phyloP scores from a whole-genome alignment of 2,113 vertebrate species.

The Amia ocellicauda region DNA sequence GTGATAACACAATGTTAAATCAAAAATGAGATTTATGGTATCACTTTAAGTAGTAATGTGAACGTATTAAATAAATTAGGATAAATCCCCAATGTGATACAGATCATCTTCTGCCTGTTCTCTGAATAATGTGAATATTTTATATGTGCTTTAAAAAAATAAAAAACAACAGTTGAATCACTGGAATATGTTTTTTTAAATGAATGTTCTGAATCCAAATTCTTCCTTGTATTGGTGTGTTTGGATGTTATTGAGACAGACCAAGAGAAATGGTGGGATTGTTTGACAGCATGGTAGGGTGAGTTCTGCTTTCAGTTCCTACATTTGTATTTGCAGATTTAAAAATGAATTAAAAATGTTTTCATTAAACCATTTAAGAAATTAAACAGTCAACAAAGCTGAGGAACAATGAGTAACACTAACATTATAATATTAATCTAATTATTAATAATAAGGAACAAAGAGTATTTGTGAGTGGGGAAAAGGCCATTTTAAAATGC shows the following conservation, averaged over 20 bases:
- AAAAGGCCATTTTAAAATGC: too few species aligned
- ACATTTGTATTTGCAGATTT: not conserved
- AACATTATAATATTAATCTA: too few species aligned
- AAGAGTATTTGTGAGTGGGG: too few species aligned
- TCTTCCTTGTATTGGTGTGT: constrained; percentile 50
- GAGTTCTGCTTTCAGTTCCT: not conserved
- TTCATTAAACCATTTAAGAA: not conserved
- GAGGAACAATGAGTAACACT: too few species aligned
- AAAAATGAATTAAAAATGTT: not conserved
- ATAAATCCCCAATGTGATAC: constrained; percentile 34
- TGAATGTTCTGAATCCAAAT: constrained; percentile 50
- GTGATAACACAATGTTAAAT: constrained; percentile 53
- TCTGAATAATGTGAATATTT: constrained; percentile 44
- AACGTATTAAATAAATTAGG: constrained; percentile 44
- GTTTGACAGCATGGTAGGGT: not conserved
- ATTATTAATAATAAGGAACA: too few species aligned
- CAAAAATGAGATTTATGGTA: constrained; percentile 49
- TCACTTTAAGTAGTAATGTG: constrained; percentile 41
- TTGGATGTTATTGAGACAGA: constrained; percentile 52
- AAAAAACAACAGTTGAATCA: constrained; percentile 51
- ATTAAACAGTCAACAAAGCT: too few species aligned
- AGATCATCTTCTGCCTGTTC: constrained; percentile 36
- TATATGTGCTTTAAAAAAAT: constrained; percentile 46
- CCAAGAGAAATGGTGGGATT: not conserved
- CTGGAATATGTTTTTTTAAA: constrained; percentile 51